These are phyloP conservation scores for Hydrolagus colliei DNA, from an alignment of 2,797 vertebrate genomes.

Conservation along the genomic window DNA sequence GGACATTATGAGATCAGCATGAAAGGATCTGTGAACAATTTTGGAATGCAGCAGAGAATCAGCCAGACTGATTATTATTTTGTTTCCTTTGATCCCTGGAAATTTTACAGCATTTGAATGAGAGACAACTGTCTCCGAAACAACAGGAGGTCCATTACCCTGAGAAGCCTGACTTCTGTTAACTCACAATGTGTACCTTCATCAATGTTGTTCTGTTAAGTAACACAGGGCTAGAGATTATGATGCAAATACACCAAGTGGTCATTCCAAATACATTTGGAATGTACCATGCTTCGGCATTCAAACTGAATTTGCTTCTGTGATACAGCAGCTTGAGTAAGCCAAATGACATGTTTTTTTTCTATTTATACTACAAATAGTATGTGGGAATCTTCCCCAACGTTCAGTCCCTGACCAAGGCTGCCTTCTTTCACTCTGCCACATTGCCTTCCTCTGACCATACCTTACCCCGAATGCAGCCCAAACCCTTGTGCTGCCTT, in stretches of 20 bases:
- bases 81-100: background rate
- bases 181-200: background rate
- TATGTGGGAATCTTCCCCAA: too few species aligned
- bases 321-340: too few species aligned
- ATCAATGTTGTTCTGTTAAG: background rate
- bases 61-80: constrained; percentile 3
- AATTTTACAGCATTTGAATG: background rate
- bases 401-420: too few species aligned
- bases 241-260: background rate
- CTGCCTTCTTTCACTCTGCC: too few species aligned
- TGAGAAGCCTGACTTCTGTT: background rate
- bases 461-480: too few species aligned
- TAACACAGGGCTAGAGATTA: background rate
- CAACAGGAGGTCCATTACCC: background rate
- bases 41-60: background rate
- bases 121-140: background rate
- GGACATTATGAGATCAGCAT: background rate
- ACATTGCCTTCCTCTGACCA: too few species aligned
- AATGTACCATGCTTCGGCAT: too few species aligned
- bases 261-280: too few species aligned
- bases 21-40: background rate
- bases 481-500: too few species aligned
- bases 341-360: too few species aligned
- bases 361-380: too few species aligned
- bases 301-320: background rate